Base-by-base conservation (phyloP, 2,113 vertebrate species). In the Alectura lathami region DNA sequence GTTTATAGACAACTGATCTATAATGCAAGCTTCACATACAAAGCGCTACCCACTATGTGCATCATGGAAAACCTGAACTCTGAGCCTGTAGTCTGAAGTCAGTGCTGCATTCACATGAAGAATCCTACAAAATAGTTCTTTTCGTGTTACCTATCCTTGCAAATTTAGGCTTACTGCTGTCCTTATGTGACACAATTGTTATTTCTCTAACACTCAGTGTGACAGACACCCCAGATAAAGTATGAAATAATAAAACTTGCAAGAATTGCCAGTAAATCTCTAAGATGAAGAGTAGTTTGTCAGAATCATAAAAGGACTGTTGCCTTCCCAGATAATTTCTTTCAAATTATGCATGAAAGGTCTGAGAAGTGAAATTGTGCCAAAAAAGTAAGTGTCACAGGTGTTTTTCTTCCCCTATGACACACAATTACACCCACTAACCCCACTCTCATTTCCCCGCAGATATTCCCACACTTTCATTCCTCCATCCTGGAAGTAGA, bases 31-130 rank as follows among this genome's bases (percentile, higher is more conserved):
- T 64, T 69, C 48, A 70, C 54, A 30, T 62, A 36, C 48, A 67
- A 38, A 38, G 53, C 27, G 38, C 12, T 26, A 59, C 9, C 9
- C 2, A 0, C 13, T 2, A 0, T 9, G 8, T n/a, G 13, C 26
- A 21, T 42, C 18, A 21, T 5, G 23, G 48, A 38, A 69, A 82
- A 60, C 24, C 16, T 40, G 17, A 73, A 66, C 15, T 43, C 47
- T 56, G 43, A 64, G 24, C 6, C 40, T 53, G 30, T 11, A 30
- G 17, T 20, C 40, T 63, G 34, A 89, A n/a, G 27, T 30, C 30
- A 15, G 21, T 34, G 34, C 40, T 32, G 40, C 53, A 27, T 34
- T 73, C 53, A 60, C 11, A 30, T 1, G 3, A 59, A 53, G 32
- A 74, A 60, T 32, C 3, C 13, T 30, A 32, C 1, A 50, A 11